Base-by-base conservation (phyloP, 2,113 vertebrate species). In the Periophthalmodon schlosseri region DNA sequence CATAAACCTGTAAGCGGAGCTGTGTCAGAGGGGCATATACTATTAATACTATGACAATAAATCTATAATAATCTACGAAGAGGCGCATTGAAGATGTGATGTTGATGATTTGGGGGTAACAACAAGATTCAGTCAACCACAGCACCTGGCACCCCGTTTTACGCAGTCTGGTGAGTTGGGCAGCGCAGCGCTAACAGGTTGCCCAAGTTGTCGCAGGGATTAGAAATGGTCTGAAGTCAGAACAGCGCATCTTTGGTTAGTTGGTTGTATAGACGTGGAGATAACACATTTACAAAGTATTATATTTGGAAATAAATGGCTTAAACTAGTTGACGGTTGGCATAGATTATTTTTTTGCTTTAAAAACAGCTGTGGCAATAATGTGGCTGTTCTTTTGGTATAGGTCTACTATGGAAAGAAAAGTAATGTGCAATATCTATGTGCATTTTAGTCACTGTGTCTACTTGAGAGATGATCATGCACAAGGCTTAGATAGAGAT, bases 1-100 rank as follows among this genome's bases (percentile, higher is more conserved):
- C 60, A 20, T 60, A 47, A 36, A 21, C 71, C 76, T 68, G 77
- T 66, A 71, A 47, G 63, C 20, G 34, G 63, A 12, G 9, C 63
- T 13, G 7, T 39, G 63, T 65, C 18, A 39, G 18, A 34, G 5
- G 34, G 34, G 3, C 33, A 8, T 18, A 21, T 12, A 44, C 1
- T 44, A 65, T 7, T 56, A 21, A 56, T n/a, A 56, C 52, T 56
- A 2, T 21, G 18, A n/a, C 10, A 11, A 21, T 56, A 56, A 21
- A 54, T 20, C 52, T 54, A 20, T 56, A 1, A 56, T 49, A 49
- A 49, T 16, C 47, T 16, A 49, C 4, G 2, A 4, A 21, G 20
- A 10, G 52, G 20, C 2, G n/a, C 6, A 21, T n/a, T 56, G 9
- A 56, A 11, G n/a, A n/a, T n/a, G 18, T 1, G 50, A 7, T 54